A percentile compares a stretch with the other conserved stretches of the same genome.
phyloP scores from a whole-genome alignment of 2,113 vertebrate genomes.

The Periophthalmodon schlosseri region DNA sequence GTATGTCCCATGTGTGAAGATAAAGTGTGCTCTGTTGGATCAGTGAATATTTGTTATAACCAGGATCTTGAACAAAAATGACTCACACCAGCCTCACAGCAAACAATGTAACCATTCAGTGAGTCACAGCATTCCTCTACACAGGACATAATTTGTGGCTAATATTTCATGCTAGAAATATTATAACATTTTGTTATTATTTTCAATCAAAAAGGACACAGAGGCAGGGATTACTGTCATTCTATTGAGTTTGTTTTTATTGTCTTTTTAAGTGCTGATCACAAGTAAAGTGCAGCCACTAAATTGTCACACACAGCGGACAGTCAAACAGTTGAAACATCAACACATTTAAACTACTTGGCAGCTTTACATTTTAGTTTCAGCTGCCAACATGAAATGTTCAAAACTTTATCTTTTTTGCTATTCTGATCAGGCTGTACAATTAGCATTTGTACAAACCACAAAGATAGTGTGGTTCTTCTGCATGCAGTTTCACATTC shows the following conservation, averaged over 20 bases:
- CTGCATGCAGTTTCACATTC: conserved; percentile 6
- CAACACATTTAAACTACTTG: conserved; percentile 5
- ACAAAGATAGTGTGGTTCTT: neutral
- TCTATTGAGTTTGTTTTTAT: conserved; percentile 4
- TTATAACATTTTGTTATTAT: neutral
- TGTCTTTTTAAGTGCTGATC: conserved; percentile 38
- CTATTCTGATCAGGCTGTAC: neutral
- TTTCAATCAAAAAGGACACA: conserved; percentile 1
- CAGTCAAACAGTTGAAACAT: conserved; percentile 20
- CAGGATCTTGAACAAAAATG: neutral
- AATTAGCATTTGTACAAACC: neutral
- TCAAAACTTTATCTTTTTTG: neutral
- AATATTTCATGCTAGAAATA: neutral
- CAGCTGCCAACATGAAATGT: neutral
- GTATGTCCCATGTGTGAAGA: conserved; percentile 1
- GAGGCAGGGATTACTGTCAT: neutral
- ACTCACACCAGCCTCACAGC: conserved; percentile 11
- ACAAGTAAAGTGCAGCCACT: conserved; percentile 22
- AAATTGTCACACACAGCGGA: conserved; percentile 21
- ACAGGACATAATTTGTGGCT: neutral
- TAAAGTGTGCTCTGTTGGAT: neutral
- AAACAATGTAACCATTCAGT: neutral
- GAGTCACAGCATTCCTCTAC: neutral
- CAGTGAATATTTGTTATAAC: conserved; percentile 17
- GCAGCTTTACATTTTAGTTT: neutral